Conservation (phyloP, 2,797 vertebrate genomes). For the Rhynchonycteris naso region DNA sequence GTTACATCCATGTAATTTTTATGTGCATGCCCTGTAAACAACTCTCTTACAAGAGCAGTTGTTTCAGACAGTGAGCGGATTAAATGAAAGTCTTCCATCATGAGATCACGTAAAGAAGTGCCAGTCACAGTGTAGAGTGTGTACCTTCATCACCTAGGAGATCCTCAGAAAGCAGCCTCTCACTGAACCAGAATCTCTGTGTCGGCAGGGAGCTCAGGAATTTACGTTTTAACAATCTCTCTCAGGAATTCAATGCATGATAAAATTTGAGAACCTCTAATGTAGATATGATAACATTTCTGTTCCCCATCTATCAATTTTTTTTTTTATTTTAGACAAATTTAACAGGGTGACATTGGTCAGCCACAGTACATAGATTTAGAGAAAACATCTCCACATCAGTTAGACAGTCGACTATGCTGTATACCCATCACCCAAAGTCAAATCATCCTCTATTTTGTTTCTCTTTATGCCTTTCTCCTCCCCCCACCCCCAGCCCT, state of each 20-base stretch:
- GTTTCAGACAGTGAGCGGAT: background rate
- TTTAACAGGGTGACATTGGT: no score
- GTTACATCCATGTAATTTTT: background rate
- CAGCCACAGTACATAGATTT: no score
- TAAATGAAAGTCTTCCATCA: background rate
- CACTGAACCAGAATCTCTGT: background rate
- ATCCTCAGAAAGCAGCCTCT: background rate
- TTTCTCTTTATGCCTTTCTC: no score
- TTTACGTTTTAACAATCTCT: background rate
- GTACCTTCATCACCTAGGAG: background rate
- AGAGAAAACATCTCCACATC: no score
- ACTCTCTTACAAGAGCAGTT: background rate
- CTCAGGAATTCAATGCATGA: background rate
- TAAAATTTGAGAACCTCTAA: background rate
- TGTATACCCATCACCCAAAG: no score
- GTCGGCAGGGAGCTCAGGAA: background rate
- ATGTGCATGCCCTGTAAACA: background rate
- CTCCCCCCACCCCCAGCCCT: no score
- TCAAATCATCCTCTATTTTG: no score
- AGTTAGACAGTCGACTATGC: no score
- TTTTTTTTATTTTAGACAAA: no score
- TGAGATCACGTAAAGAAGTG: background rate
- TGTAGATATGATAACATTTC: background rate
- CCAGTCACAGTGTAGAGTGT: background rate
- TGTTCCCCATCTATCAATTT: background rate